Base-by-base conservation (phyloP, 2,797 vertebrate genomes). In the Toxotes lorentzi region DNA sequence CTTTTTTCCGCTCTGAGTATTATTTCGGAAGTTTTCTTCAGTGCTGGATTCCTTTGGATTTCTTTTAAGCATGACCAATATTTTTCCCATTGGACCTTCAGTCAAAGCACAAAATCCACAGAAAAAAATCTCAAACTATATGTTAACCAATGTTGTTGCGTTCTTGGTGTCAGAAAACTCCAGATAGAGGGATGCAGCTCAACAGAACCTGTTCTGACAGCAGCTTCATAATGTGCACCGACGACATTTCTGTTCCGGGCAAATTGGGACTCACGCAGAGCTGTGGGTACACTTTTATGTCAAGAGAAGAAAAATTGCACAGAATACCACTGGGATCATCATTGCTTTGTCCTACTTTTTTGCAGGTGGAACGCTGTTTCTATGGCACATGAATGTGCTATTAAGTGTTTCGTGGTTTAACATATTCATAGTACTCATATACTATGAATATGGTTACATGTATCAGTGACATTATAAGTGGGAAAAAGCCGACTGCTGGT, bases 291-390 rank as follows among this genome's bases (percentile, higher is more conserved):
- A 38, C 50, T 7, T 58, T 50, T 5, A 47, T 61, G 82, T 74
- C 76, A 61, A 54, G 58, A 71, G 23, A 71, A 65, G 70, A 79
- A 71, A 77, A 78, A 84, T 66, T 48, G 30, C 61, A 35, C 32
- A 45, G 32, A 64, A 70, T 45, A 24, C 64, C 21, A 21, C 72
- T 54, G 81, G 54, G 60, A 59, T 72, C 70, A 27, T 51, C 73
- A 2, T 0, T 35, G 43, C 64, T 62, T 27, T 50, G 80, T 67
- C 70, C 79, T 73, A 76, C 19, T 87, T 83, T 57, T 16, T 38
- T 30, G 19, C 38, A 64, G 68, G 57, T 71, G 34, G 38, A 72
- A 30, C 5, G 16, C n/a, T 64, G 43, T 34, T 43, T 74, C 58
- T 62, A 23, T 24, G 45, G 13, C 57, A 30, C 34, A 35, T 4